Evolutionary conservation across 1,140 invertebrate species (phyloP), one percentile per base, ranked within the genome.

Genomic region (Rhynchophorus ferrugineus): DNA sequence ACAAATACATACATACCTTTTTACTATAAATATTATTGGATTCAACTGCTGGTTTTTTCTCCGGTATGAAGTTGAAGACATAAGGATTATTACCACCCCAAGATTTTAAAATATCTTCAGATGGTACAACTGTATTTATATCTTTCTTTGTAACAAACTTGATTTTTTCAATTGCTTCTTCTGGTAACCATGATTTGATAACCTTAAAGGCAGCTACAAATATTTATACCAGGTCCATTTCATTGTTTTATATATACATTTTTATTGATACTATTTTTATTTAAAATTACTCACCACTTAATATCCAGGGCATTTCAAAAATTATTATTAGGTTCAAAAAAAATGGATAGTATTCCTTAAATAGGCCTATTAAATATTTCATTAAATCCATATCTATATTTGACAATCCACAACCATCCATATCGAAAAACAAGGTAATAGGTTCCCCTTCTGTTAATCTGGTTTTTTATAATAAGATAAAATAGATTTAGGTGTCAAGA

Each of bases 251-350:
- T 41, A 29, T 6, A 29, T 29, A 29, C 24, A 18, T 41, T 41
- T 41, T 16, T 13, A 41, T 41, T 41, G 7, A 41, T 13, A 5
- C 16, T 13, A n/a, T 9, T n/a, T 37, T 16, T 3, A 16, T 8
- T 16, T 3, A 18, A 44, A 2, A 24, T 13, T 17, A 67, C 70
- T 76, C 75, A 89, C 86, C 84, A 69, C 87, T 93, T 46, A 96
- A 73, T 6, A 95, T 80, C 92, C 93, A 98, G 3, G 92, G 88
- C 87, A 97, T 90, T 69, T 97, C 91, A 72, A 81, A 91, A 44
- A 96, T 85, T 34, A 96, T 74, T 53, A 98, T 91, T 64, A 92
- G 91, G 67, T 92, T 95, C 50, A 92, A 70, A 68, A 88, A 83
- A 72, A 82, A 86, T 7, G 93, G 93, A 73, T 95, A 96, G 67